Evolutionary conservation across 2,888 invertebrate genomes (phyloP), one percentile per base, ranked within the genome.

Genomic region (Ophion obscuratus): DNA sequence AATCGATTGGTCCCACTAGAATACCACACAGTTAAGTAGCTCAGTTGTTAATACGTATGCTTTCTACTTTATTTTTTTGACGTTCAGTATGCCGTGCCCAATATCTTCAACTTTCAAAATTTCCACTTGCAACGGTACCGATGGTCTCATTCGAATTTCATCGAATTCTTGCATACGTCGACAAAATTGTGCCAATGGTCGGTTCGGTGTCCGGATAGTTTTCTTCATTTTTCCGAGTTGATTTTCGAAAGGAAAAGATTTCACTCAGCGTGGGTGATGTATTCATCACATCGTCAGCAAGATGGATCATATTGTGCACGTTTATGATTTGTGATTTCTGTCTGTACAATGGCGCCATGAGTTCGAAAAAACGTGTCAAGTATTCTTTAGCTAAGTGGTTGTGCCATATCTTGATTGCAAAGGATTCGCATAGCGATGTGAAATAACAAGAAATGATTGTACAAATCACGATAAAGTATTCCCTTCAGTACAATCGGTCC

Each of bases 171-270:
- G 9, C 1, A 20, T 62, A 10, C 62, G 62, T 20, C 62, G 62
- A 62, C 62, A 62, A 62, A 20, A 9, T 62, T 62, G 62, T n/a
- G 62, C 62, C 9, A 20, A 24, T 62, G 20, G 62, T 62, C 62
- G 10, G 62, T 62, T 27, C 20, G 62, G 24, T 10, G 20, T 20
- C 10, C 62, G 62, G 10, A 62, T 24, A 27, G 17, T n/a, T 24
- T 24, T n/a, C 31, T 66, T 66, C 27, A 31, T 66, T 66, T 10
- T 27, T 14, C 64, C 31, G 3, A 62, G 62, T 24, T 1, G 10
- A 62, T 20, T 20, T 24, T 24, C 24, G 24, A 24, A 24, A 24
- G 24, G 24, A 24, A 24, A 24, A 24, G 24, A 24, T 24, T 24
- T 24, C 24, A 24, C 24, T 24, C 24, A 24, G 24, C 24, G 24